These are phyloP conservation scores for Rapana venosa DNA, from an alignment of 2,888 invertebrate genomes.

Conservation along the genomic window DNA sequence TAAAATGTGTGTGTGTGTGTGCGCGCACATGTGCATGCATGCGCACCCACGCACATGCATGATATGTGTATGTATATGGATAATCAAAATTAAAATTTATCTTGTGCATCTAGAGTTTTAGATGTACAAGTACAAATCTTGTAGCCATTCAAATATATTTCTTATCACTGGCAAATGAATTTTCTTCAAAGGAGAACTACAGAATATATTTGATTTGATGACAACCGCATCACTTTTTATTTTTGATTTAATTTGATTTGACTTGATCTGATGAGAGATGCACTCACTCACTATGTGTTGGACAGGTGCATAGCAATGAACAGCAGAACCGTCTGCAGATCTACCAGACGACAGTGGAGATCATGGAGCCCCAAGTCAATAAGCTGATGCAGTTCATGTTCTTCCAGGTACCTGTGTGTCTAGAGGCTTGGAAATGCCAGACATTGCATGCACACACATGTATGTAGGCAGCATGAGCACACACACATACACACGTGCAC, in stretches of 20 bases:
- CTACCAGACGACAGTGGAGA: constrained; percentile 98
- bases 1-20: too few species aligned
- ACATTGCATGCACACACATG: background rate
- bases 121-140: too few species aligned
- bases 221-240: too few species aligned
- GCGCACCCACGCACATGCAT: too few species aligned
- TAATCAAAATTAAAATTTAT: too few species aligned
- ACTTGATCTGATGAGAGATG: background rate
- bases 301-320: constrained; percentile 97
- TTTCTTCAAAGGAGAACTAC: too few species aligned
- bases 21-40: too few species aligned
- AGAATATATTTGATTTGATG: too few species aligned
- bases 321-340: constrained; percentile 99
- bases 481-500: background rate
- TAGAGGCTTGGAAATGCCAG: background rate
- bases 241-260: background rate
- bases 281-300: background rate
- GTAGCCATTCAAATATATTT: too few species aligned
- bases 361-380: constrained; percentile 96
- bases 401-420: constrained; percentile 86
- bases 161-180: too few species aligned
- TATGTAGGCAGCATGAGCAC: background rate
- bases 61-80: too few species aligned
- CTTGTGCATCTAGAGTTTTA: too few species aligned
- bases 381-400: constrained; percentile 98